phyloP scores from a whole-genome alignment of 2,888 invertebrate species.

The Scaptomyza parva region DNA sequence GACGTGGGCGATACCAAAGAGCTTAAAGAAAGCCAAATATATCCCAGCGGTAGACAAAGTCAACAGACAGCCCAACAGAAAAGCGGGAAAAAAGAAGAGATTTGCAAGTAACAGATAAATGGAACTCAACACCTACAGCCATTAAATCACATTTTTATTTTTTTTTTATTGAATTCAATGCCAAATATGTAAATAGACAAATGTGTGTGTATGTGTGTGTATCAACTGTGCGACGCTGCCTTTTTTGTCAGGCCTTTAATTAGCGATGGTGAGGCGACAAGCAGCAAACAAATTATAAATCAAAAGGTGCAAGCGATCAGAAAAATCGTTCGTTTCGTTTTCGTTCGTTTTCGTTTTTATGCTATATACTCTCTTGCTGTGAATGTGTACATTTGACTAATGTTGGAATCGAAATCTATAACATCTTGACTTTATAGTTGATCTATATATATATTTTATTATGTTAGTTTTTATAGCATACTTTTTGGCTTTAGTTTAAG shows the following conservation, averaged over 20 bases:
- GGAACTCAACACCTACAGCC: slow-evolving; percentile 45
- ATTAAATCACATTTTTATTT: no score
- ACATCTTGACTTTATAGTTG: no score
- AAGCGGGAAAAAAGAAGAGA: slow-evolving; percentile 17
- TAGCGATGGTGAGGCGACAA: slow-evolving; percentile 22
- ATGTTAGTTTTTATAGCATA: not conserved
- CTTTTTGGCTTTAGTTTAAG: not conserved
- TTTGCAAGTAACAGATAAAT: slow-evolving; percentile 28
- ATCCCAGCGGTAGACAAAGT: slow-evolving; percentile 49
- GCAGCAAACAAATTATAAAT: slow-evolving; percentile 55
- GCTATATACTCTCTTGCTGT: not conserved
- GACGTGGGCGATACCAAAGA: slow-evolving; percentile 47
- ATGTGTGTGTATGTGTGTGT: not conserved
- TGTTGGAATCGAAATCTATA: no score
- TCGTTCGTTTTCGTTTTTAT: no score
- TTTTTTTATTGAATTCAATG: slow-evolving; percentile 33
- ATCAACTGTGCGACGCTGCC: slow-evolving; percentile 24
- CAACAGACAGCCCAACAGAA: slow-evolving; percentile 42
- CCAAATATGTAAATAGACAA: slow-evolving; percentile 21
- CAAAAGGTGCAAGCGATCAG: slow-evolving; percentile 43
- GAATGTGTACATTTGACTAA: not conserved
- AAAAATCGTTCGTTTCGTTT: slow-evolving; percentile 18
- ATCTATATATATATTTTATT: not conserved
- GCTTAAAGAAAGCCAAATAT: slow-evolving; percentile 48
- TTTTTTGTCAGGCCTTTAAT: slow-evolving; percentile 52